A percentile compares a stretch with the other conserved stretches of the same genome.
Conservation (phyloP, 1,140 invertebrate species). For the Drosophila ercepeae region DNA sequence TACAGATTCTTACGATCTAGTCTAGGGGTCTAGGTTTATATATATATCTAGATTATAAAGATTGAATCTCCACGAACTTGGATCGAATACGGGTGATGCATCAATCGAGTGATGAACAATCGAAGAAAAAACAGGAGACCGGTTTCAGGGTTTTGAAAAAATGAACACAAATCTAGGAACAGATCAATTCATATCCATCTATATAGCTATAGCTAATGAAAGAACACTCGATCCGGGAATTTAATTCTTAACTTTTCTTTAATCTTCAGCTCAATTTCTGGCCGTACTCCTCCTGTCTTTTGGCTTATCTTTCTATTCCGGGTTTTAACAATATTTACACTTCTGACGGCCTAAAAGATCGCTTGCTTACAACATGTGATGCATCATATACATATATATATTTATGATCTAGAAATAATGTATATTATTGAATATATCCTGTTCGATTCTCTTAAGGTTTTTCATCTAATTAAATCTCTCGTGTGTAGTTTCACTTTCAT, state of each 20-base stretch:
- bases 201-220: conserved; percentile 21
- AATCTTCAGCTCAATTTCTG: conserved; percentile 52
- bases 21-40: conserved; percentile 35
- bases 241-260: conserved; percentile 55
- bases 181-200: conserved; percentile 27
- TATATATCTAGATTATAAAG: conserved; percentile 34
- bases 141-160: conserved; percentile 4
- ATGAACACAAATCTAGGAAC: conserved; percentile 53
- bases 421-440: conserved; percentile 30
- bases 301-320: conserved; percentile 2
- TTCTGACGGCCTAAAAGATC: conserved; percentile 56
- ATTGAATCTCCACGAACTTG: conserved; percentile 27
- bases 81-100: conserved; percentile 16
- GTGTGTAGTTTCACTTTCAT: conserved; percentile 6
- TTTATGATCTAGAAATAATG: conserved; percentile 44
- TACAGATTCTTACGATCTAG: conserved; percentile 32
- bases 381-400: conserved; percentile 36
- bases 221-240: conserved; percentile 33
- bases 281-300: conserved; percentile 19
- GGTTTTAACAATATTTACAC: conserved; percentile 75
- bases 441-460: conserved; percentile 13
- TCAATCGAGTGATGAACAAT: conserved; percentile 23
- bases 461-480: conserved; percentile 15
- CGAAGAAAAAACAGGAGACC: conserved; percentile 7
- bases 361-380: conserved; percentile 67